These are phyloP conservation scores for Cryptocephalus moraei DNA, from an alignment of 2,888 invertebrate genomes.

Conservation along the genomic window DNA sequence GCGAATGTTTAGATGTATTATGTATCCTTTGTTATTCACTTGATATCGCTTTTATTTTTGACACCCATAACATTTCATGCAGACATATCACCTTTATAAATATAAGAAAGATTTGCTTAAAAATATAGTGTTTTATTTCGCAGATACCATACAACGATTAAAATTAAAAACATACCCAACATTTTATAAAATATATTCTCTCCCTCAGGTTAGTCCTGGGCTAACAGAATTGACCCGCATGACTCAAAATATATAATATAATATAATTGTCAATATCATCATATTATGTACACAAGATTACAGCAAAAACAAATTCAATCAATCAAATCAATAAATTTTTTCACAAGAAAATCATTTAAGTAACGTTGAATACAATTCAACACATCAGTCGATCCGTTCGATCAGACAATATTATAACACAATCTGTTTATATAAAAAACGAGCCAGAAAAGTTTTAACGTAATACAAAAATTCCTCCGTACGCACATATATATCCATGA, in stretches of 20 bases:
- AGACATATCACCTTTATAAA: background rate
- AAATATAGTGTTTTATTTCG: too few relatives aligned
- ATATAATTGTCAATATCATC: slow-evolving; percentile 14
- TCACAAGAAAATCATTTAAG: slow-evolving; percentile 25
- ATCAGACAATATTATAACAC: slow-evolving; percentile 24
- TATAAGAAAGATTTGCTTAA: slow-evolving; percentile 4
- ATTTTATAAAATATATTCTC: slow-evolving; percentile 34
- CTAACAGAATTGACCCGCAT: slow-evolving; percentile 38
- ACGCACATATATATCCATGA: slow-evolving; percentile 14
- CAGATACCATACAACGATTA: too few relatives aligned
- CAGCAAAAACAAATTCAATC: slow-evolving; percentile 19
- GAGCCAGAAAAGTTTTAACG: slow-evolving; percentile 13
- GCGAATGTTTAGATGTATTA: too few relatives aligned
- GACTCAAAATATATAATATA: slow-evolving; percentile 25
- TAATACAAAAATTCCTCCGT: slow-evolving; percentile 22
- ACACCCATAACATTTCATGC: background rate
- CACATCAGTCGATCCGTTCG: slow-evolving; percentile 3
- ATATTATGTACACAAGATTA: slow-evolving; percentile 26
- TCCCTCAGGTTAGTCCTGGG: slow-evolving; percentile 40
- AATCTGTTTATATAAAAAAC: slow-evolving; percentile 6
- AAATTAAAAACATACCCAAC: too few relatives aligned
- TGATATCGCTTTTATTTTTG: background rate
- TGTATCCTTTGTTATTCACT: too few relatives aligned
- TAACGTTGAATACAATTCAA: slow-evolving; percentile 16
- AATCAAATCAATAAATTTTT: slow-evolving; percentile 3